Conservation (phyloP, 2,113 vertebrate species). For the Pseudorhombus dupliciocellatus region DNA sequence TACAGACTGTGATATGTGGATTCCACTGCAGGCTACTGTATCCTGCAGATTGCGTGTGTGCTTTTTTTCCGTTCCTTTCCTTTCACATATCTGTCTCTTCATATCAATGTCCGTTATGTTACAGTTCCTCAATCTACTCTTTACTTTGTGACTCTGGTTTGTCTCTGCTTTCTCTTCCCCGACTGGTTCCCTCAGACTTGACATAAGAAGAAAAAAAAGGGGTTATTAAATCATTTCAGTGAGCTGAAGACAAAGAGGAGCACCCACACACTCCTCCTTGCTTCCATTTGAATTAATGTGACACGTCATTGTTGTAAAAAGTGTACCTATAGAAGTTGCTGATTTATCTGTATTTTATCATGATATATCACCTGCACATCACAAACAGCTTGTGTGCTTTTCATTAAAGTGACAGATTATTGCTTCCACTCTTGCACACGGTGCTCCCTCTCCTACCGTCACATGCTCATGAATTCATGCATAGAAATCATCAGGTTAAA, state of each 20-base stretch:
- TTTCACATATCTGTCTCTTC: constrained; percentile 46
- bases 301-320: constrained; percentile 74
- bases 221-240: constrained; percentile 71
- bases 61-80: constrained; percentile 43
- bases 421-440: constrained; percentile 56
- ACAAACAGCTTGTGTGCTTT: constrained; percentile 60
- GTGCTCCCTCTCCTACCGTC: constrained; percentile 37
- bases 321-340: constrained; percentile 73
- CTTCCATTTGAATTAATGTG: constrained; percentile 75
- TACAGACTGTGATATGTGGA: constrained; percentile 59
- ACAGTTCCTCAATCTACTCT: constrained; percentile 47
- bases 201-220: constrained; percentile 67
- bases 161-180: constrained; percentile 26
- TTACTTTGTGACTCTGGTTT: constrained; percentile 63
- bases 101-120: constrained; percentile 50
- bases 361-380: constrained; percentile 76
- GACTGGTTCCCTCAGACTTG: constrained; percentile 59
- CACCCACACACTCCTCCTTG: constrained; percentile 39
- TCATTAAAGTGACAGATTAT: constrained; percentile 80
- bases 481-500: constrained; percentile 41
- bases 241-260: constrained; percentile 53
- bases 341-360: constrained; percentile 77
- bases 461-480: constrained; percentile 45
- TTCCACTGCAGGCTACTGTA: constrained; percentile 47
- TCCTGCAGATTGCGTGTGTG: constrained; percentile 47